A percentile compares a stretch with the other conserved stretches of the same genome.
These are phyloP conservation scores for Dendrophyllia cribrosa DNA, from an alignment of 64 coral and sea anemone species.

Conservation along the genomic window DNA sequence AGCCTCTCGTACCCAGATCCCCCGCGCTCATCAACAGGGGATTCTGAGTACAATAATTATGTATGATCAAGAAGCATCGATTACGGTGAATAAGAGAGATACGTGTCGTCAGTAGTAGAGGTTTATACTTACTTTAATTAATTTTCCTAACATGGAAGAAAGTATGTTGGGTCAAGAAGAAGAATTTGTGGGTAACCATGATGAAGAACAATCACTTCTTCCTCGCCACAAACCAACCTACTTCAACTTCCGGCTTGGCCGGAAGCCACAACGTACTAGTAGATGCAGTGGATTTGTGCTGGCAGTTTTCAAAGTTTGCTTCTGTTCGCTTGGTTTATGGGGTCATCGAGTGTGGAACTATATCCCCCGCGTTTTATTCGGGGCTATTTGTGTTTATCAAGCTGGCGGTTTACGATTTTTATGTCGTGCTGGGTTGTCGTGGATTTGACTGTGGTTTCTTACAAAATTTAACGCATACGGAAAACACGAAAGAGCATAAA, in stretches of 20 bases:
- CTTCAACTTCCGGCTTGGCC: neutral
- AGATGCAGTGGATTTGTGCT: neutral
- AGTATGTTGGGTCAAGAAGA: neutral
- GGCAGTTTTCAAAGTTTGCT: neutral
- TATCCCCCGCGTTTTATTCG: conserved; percentile 20
- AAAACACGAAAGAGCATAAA: conserved; percentile 34
- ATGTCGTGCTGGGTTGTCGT: conserved; percentile 39
- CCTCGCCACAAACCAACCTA: neutral
- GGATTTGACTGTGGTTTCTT: conserved; percentile 68
- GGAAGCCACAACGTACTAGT: neutral
- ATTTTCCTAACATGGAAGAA: neutral
- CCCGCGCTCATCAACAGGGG: too few species aligned
- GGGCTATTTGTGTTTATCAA: conserved; percentile 36
- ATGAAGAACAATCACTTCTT: neutral
- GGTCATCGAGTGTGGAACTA: conserved; percentile 15
- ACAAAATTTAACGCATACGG: conserved; percentile 47
- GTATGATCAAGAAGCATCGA: too few species aligned
- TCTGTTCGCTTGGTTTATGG: conserved; percentile 56
- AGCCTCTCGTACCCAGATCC: too few species aligned
- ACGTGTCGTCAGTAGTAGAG: too few species aligned
- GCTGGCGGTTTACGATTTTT: conserved; percentile 52
- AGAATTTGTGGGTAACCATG: neutral
- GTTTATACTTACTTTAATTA: too few species aligned
- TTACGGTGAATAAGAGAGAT: too few species aligned
- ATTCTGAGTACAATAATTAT: too few species aligned